Evolutionary conservation across 2,797 vertebrate genomes (phyloP), one percentile per base, ranked within the genome.

Genomic region (Bryconaethiops microstoma): DNA sequence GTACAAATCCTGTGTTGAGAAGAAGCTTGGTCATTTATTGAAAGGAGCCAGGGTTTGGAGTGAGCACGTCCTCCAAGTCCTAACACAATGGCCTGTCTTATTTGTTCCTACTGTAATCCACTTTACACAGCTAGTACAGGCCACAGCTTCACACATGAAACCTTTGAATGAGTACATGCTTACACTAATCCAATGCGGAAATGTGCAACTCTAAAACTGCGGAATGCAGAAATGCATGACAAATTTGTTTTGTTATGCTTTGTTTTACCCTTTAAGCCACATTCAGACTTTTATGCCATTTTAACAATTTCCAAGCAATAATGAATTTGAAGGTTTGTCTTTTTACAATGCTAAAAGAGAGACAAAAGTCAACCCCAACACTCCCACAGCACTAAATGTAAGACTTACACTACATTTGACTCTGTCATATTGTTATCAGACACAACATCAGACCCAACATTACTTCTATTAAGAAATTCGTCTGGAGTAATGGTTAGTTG

Each of bases 51-150:
- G 39, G 69, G 67, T 29, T 6, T 59, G 42, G 59, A 29, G 52
- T 14, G 50, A 64, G 69, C 82, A 80, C 21, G 78, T 80, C 78
- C 79, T 83, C 71, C 74, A 60, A 54, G 62, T 69, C 35, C 4
- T 42, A 80, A 79, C 73, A 84, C 83, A 86, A 84, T 78, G 57
- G 75, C 14, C 77, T 73, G 78, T 75, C 69, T 83, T 81, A 75
- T 84, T 78, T 80, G 65, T 64, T 45, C 70, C 45, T 76, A 78
- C 48, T 60, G 55, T 84, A 86, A 86, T 84, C 81, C 76, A 76
- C 67, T 35, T 74, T 69, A 55, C 25, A 82, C 62, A 82, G 77
- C 17, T 25, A 29, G 70, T 74, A 62, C 59, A 19, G 63, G 50
- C 7, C 54, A 54, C 55, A 39, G 42, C 8, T 70, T 76, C 21